Evolutionary conservation across 2,113 vertebrate genomes (phyloP).

Genomic region (Prunella fulvescens): DNA sequence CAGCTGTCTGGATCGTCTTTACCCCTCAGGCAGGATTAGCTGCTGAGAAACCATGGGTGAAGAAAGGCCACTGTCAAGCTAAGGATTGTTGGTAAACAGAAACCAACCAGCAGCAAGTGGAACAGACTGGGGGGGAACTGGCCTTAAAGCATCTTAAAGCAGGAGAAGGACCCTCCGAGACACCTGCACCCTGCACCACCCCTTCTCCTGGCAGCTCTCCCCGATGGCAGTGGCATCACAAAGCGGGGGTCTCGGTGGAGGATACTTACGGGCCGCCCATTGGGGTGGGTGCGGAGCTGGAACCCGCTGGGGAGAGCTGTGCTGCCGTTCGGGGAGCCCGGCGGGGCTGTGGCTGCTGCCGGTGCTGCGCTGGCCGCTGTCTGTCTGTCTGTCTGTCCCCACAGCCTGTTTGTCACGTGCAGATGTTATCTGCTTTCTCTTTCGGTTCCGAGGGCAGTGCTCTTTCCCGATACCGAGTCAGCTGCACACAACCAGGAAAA

Average conservation of each 20-base stretch:
- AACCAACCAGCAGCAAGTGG: background rate
- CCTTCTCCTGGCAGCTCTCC: background rate
- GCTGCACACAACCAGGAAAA: background rate
- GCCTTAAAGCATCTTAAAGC: background rate
- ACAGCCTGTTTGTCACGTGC: background rate
- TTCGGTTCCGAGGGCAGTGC: background rate
- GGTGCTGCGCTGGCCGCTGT: accelerated
- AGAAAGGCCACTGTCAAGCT: background rate
- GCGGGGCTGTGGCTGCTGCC: accelerated
- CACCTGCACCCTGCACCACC: background rate
- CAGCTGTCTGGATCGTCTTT: background rate
- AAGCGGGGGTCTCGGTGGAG: background rate
- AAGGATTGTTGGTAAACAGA: background rate
- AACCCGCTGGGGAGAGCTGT: background rate
- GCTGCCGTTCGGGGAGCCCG: accelerated
- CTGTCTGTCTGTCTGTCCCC: background rate
- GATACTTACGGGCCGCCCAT: background rate
- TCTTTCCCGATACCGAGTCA: background rate
- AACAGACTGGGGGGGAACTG: background rate
- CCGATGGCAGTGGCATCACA: background rate
- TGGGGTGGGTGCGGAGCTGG: background rate
- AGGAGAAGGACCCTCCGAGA: background rate
- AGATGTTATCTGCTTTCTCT: background rate
- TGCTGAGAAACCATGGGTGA: background rate
- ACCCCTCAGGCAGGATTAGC: background rate